Conservation (phyloP, 2,113 vertebrate species). For the Clarias magur region DNA sequence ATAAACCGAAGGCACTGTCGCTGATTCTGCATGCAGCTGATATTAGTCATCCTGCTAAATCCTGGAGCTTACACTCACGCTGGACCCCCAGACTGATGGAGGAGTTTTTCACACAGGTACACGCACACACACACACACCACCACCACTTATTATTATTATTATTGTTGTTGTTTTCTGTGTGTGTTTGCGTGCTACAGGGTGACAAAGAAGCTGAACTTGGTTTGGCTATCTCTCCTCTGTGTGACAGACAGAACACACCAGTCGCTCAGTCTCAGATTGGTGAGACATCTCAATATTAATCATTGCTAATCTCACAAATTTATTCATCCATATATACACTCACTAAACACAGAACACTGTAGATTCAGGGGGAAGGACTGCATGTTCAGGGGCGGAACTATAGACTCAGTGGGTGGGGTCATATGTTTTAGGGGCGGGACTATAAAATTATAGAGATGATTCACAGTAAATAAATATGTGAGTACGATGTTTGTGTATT, state of each 20-base stretch:
- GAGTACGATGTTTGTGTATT: background rate
- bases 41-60: conserved; percentile 90
- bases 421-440: background rate
- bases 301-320: background rate
- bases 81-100: conserved; percentile 91
- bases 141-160: no score
- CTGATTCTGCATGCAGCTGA: conserved; percentile 87
- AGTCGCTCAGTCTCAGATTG: conserved; percentile 89
- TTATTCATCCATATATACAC: background rate
- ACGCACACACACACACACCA: background rate
- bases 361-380: background rate
- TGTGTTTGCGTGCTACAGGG: conserved; percentile 72
- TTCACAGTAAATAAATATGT: background rate
- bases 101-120: conserved; percentile 90
- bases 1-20: conserved; percentile 86
- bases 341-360: background rate
- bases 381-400: background rate
- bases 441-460: background rate
- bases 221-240: conserved; percentile 85
- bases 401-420: background rate
- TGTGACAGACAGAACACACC: conserved; percentile 87
- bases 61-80: conserved; percentile 83
- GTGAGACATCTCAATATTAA: conserved; percentile 63
- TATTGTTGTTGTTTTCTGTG: background rate
- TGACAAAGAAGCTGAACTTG: conserved; percentile 87